Conservation (phyloP, 2,888 invertebrate genomes). For the Machimus rusticus region DNA sequence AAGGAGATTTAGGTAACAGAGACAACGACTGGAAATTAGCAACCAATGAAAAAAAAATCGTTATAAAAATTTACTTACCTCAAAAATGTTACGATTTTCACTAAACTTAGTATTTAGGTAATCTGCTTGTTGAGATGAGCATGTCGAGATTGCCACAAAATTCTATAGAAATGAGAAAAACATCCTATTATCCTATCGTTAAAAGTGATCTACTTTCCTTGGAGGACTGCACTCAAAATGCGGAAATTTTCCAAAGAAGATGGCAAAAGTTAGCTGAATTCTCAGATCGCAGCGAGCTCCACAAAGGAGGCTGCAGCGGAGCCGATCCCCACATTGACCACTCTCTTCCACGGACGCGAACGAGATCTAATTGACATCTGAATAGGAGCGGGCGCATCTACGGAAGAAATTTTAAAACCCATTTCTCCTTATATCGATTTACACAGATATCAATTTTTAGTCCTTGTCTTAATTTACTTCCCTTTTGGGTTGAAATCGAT, state of each 20-base stretch:
- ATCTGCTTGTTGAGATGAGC: not conserved
- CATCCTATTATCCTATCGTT: not conserved
- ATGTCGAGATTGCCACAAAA: not conserved
- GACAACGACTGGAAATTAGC: not conserved
- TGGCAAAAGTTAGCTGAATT: not conserved
- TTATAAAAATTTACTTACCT: not conserved
- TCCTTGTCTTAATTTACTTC: conserved; percentile 42
- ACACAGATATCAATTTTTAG: conserved; percentile 29
- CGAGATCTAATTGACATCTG: conserved; percentile 36
- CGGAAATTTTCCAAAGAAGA: not conserved
- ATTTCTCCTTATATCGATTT: conserved; percentile 39
- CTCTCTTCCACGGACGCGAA: not conserved
- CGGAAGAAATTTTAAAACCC: not conserved
- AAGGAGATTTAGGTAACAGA: not conserved
- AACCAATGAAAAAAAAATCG: not conserved
- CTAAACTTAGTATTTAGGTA: not conserved
- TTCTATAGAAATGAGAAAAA: not conserved
- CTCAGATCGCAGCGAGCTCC: not conserved
- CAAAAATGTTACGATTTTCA: not conserved
- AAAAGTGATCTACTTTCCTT: not conserved
- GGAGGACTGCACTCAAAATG: not conserved
- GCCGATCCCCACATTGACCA: not conserved
- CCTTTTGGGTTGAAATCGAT: conserved; percentile 29
- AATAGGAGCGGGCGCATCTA: conserved; percentile 3
- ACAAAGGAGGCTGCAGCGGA: not conserved